phyloP scores from a whole-genome alignment of 2,888 invertebrate species.

The Caenorhabditis sp. region DNA sequence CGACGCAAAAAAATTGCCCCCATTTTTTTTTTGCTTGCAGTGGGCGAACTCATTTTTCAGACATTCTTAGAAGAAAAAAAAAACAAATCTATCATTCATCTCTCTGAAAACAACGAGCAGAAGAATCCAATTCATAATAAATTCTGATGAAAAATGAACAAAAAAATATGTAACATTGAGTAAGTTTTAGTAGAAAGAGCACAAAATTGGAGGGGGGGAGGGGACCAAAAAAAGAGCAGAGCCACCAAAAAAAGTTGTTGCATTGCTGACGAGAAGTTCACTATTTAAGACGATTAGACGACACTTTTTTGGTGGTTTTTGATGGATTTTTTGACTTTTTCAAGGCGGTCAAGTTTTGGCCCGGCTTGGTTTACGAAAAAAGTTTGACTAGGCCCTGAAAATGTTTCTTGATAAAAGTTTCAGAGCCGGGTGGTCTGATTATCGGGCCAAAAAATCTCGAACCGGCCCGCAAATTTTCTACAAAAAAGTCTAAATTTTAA shows the following conservation, averaged over 20 bases:
- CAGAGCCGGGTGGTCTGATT: too few relatives aligned
- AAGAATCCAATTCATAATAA: conserved; percentile 1
- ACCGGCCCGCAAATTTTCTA: too few relatives aligned
- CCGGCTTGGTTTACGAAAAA: too few relatives aligned
- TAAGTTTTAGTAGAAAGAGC: too few relatives aligned
- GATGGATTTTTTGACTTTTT: not conserved
- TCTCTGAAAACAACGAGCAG: not conserved
- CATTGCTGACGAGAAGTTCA: conserved; percentile 1
- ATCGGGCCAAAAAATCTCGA: too few relatives aligned
- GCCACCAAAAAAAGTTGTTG: not conserved
- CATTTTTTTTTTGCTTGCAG: not conserved
- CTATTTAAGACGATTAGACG: not conserved
- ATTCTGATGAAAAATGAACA: not conserved
- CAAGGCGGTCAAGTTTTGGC: too few relatives aligned
- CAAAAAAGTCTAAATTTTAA: too few relatives aligned
- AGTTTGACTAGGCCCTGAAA: too few relatives aligned
- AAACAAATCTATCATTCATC: not conserved
- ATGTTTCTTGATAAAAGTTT: too few relatives aligned
- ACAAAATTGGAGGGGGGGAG: too few relatives aligned
- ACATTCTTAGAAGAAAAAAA: not conserved
- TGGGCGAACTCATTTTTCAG: not conserved
- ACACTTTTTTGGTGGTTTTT: not conserved
- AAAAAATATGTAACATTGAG: not conserved
- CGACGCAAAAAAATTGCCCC: too few relatives aligned
- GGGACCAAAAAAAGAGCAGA: not conserved